These are phyloP conservation scores for Dipodomys ordii DNA, from an alignment of 2,113 vertebrate species.

Conservation along the genomic window DNA sequence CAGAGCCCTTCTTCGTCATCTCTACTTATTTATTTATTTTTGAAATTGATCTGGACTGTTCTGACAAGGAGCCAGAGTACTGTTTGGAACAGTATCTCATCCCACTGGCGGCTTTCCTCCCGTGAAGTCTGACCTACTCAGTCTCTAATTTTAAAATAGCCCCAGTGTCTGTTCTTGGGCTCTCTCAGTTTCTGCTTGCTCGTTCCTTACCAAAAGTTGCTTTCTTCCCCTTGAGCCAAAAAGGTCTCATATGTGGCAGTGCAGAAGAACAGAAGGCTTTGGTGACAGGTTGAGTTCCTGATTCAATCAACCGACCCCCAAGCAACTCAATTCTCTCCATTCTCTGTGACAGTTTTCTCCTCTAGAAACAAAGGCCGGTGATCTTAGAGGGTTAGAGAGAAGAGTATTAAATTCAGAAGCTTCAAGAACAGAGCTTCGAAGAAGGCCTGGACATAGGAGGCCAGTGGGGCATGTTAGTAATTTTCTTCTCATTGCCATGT, in stretches of 20 bases:
- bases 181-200: slow-evolving; percentile 65
- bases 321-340: neutral
- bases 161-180: slow-evolving; percentile 30
- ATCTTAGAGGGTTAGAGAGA: neutral
- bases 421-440: neutral
- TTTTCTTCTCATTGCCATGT: neutral
- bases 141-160: slow-evolving; percentile 59
- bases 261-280: neutral
- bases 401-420: neutral
- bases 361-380: neutral
- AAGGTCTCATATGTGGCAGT: neutral
- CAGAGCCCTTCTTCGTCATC: slow-evolving; percentile 26
- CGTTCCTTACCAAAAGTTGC: slow-evolving; percentile 13
- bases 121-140: neutral
- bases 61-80: slow-evolving; percentile 76
- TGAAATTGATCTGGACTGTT: slow-evolving; percentile 47
- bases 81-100: slow-evolving; percentile 70
- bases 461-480: neutral
- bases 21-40: slow-evolving; percentile 68
- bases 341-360: neutral
- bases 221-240: slow-evolving; percentile 39
- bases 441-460: neutral
- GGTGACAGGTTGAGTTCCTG: neutral
- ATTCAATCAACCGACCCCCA: neutral
- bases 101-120: slow-evolving; percentile 59